These are phyloP conservation scores for Picus viridis DNA, from an alignment of 2,797 vertebrate species.

Conservation along the genomic window DNA sequence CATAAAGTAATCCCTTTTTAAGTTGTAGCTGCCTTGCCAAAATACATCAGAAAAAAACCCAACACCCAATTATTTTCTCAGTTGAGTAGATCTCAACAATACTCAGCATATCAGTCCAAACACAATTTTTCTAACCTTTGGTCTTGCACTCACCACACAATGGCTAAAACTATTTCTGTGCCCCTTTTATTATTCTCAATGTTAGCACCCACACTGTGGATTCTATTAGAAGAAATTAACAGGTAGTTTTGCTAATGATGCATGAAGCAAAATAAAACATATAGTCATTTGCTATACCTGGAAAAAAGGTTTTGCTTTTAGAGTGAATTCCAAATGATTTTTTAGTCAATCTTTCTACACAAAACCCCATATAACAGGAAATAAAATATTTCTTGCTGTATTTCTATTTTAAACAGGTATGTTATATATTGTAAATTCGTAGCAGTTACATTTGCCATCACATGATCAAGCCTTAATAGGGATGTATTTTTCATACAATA, in stretches of 20 bases:
- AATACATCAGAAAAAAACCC: neutral
- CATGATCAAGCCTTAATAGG: neutral
- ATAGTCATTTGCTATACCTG: neutral
- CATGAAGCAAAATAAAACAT: slow-evolving; percentile 16
- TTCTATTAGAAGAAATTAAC: neutral
- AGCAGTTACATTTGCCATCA: neutral
- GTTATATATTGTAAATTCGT: neutral
- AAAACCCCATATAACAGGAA: neutral
- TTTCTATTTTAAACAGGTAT: neutral
- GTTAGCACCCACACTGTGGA: neutral
- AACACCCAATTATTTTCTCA: neutral
- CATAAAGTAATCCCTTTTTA: neutral
- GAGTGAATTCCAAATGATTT: neutral
- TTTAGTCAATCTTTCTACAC: neutral
- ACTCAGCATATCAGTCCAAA: neutral
- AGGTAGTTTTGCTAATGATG: neutral
- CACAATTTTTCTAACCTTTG: neutral
- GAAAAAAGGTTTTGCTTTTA: neutral
- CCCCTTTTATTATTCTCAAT: neutral
- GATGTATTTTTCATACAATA: neutral
- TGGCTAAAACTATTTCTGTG: neutral
- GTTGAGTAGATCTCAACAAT: neutral
- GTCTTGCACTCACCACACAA: neutral
- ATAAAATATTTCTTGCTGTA: neutral
- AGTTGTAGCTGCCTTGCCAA: neutral